A percentile compares a stretch with the other conserved stretches of the same genome.
Conservation (phyloP, 2,888 invertebrate genomes). For the Scaptomyza polygonia region DNA sequence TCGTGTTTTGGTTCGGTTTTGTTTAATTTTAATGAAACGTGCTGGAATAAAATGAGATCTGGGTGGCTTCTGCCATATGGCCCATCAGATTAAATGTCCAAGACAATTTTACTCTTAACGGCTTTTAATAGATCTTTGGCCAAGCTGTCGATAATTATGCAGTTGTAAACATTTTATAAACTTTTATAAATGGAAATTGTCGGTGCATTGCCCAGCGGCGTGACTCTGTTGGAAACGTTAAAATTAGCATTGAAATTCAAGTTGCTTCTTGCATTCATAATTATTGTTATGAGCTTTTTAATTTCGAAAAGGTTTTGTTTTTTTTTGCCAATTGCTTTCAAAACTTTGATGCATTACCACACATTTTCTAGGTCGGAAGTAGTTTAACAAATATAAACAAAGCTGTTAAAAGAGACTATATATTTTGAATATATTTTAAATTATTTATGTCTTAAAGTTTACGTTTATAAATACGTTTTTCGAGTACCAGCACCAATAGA, state of each 20-base stretch:
- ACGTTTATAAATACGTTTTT: not conserved
- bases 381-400: not conserved
- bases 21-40: slow-evolving; percentile 21
- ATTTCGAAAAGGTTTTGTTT: not conserved
- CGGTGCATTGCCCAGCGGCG: slow-evolving; percentile 47
- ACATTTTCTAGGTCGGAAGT: too few species aligned
- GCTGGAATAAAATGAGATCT: slow-evolving; percentile 16
- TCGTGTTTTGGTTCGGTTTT: slow-evolving; percentile 6
- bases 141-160: not conserved
- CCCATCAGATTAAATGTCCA: not conserved
- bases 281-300: slow-evolving; percentile 35
- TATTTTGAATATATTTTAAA: not conserved
- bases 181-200: not conserved
- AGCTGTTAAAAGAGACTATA: not conserved
- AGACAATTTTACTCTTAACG: not conserved
- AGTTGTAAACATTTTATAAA: not conserved
- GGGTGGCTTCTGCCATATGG: not conserved
- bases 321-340: slow-evolving; percentile 27
- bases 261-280: slow-evolving; percentile 51
- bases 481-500: slow-evolving; percentile 20
- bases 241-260: slow-evolving; percentile 56
- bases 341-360: slow-evolving; percentile 1
- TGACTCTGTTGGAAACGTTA: slow-evolving; percentile 58
- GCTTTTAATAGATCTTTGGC: not conserved
- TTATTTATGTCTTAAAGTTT: not conserved